A percentile compares a stretch with the other conserved stretches of the same genome.
These are phyloP conservation scores for Enteromius treurensis DNA, from an alignment of 2,797 vertebrate species.

Conservation along the genomic window DNA sequence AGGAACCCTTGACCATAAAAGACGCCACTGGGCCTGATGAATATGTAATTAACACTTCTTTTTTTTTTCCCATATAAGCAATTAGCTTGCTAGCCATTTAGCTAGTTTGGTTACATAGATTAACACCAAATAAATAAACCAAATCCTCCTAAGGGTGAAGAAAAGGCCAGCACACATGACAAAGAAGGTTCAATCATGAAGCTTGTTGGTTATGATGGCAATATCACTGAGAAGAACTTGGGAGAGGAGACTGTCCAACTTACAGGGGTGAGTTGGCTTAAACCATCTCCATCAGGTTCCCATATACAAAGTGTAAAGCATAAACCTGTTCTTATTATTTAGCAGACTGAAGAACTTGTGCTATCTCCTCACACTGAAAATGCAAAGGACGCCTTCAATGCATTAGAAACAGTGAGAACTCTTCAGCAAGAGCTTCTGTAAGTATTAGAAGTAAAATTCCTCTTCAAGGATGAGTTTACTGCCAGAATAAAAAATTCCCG, in stretches of 20 bases:
- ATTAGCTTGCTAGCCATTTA: neutral
- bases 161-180: slow-evolving; percentile 37
- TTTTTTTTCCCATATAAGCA: neutral
- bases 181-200: slow-evolving; percentile 66
- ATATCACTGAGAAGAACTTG: slow-evolving; percentile 73
- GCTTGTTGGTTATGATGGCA: slow-evolving; percentile 77
- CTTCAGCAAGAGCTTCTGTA: slow-evolving; percentile 83
- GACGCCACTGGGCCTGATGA: slow-evolving; percentile 4
- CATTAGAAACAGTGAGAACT: slow-evolving; percentile 71
- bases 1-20: slow-evolving; percentile 18
- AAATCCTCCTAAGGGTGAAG: slow-evolving; percentile 21
- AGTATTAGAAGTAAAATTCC: slow-evolving; percentile 59
- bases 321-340: slow-evolving; percentile 3
- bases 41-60: slow-evolving; percentile 40
- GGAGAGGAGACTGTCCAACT: slow-evolving; percentile 60
- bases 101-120: neutral
- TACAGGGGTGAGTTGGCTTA: slow-evolving; percentile 63
- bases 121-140: neutral
- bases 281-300: neutral
- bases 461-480: neutral
- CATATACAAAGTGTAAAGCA: neutral
- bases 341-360: slow-evolving; percentile 63
- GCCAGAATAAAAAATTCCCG: neutral
- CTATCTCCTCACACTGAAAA: slow-evolving; percentile 66
- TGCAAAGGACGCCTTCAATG: slow-evolving; percentile 74